Percentiles rank a stretch among this genome's conserved stretches.
phyloP scores from a whole-genome alignment of 2,797 vertebrate genomes.

The Bradypodion pumilum region DNA sequence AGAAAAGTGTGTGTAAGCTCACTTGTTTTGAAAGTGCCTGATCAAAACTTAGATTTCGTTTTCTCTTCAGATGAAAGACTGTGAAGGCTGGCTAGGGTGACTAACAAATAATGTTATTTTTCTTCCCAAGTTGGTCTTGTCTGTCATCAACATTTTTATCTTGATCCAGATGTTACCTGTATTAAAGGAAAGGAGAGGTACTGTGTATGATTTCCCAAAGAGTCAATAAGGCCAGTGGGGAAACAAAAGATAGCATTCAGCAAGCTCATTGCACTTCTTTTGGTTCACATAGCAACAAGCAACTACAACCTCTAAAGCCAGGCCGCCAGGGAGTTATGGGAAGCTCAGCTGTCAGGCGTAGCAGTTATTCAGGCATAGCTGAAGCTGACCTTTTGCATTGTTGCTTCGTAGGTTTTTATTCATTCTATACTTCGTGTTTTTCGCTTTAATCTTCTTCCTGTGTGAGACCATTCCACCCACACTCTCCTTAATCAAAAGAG shows the following conservation, averaged over 20 bases:
- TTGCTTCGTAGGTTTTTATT: conserved; percentile 46
- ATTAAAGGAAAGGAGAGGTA: conserved; percentile 35
- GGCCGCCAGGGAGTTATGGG: conserved; percentile 65
- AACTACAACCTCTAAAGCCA: conserved; percentile 67
- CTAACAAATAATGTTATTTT: conserved; percentile 14
- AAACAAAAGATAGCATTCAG: conserved; percentile 26
- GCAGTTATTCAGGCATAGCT: conserved; percentile 69
- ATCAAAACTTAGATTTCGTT: conserved; percentile 28
- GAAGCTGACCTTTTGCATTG: conserved; percentile 43
- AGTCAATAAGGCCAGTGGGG: conserved; percentile 18
- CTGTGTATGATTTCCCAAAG: conserved; percentile 16
- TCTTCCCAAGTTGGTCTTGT: conserved; percentile 29
- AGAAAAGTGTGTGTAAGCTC: conserved; percentile 6
- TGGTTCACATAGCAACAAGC: conserved; percentile 74
- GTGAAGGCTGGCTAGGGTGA: background rate
- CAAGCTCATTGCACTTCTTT: conserved; percentile 52
- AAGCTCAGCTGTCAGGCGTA: conserved; percentile 72
- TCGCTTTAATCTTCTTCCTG: conserved; percentile 39
- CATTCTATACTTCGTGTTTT: conserved; percentile 37
- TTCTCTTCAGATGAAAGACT: conserved; percentile 12
- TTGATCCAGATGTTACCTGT: conserved; percentile 37
- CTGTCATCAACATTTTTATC: conserved; percentile 20
- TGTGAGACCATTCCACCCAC: background rate
- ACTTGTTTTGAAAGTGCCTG: conserved; percentile 24
- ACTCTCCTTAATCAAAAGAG: conserved; percentile 26